Evolutionary conservation across 2,888 invertebrate genomes (phyloP).

Genomic region (Drosophila ochracea): DNA sequence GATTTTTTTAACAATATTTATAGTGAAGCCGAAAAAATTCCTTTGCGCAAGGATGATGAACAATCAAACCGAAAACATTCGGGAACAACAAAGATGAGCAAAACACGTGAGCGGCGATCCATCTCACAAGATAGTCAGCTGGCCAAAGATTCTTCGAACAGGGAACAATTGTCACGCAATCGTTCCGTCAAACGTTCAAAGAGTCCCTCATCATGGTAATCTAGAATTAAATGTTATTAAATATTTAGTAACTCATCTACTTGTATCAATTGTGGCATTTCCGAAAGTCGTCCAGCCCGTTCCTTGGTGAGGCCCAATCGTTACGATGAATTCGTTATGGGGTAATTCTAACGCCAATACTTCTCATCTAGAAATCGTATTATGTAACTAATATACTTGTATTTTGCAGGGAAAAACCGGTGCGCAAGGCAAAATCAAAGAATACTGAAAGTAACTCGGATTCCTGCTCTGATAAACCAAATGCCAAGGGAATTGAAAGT

Average conservation of each 20-base stretch:
- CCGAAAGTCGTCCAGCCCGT: conserved; percentile 56
- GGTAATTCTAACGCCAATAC: conserved; percentile 28
- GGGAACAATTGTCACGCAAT: not conserved
- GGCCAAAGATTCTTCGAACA: not conserved
- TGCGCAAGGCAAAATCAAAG: conserved; percentile 19
- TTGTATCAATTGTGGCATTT: conserved; percentile 6
- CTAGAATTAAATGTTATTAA: not conserved
- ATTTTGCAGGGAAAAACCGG: not conserved
- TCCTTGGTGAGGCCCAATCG: conserved; percentile 40
- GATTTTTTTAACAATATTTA: not conserved
- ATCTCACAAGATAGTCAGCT: conserved; percentile 44
- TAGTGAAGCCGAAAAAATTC: not conserved
- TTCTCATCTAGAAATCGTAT: too few species aligned
- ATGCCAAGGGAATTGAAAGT: not conserved
- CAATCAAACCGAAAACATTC: not conserved
- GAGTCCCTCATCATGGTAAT: conserved; percentile 34
- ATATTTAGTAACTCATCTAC: not conserved
- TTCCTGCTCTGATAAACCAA: not conserved
- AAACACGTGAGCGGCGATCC: conserved; percentile 52
- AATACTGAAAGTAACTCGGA: not conserved
- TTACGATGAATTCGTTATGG: conserved; percentile 40
- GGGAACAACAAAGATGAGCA: not conserved
- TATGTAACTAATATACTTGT: not conserved
- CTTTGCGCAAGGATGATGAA: not conserved
- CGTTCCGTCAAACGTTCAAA: not conserved